phyloP scores from a whole-genome alignment of 2,888 invertebrate species.

The Xanthostigma xanthostigma region DNA sequence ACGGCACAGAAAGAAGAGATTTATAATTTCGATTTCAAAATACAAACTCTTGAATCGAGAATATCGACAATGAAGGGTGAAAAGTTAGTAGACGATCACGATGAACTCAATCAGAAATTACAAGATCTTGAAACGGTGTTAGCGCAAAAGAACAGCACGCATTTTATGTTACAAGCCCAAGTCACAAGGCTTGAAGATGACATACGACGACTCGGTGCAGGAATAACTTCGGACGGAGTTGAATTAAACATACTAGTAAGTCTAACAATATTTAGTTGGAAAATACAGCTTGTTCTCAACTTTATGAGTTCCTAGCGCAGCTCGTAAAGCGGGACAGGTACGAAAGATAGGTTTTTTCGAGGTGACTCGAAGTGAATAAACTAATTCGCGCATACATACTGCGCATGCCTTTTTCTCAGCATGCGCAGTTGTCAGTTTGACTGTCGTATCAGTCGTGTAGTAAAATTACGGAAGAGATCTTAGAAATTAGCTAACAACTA shows the following conservation, averaged over 20 bases:
- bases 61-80: conserved; percentile 13
- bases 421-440: too few relatives aligned
- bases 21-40: conserved; percentile 19
- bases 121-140: conserved; percentile 29
- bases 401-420: too few relatives aligned
- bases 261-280: not conserved
- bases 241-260: conserved; percentile 26
- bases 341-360: too few relatives aligned
- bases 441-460: too few relatives aligned
- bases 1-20: conserved; percentile 18
- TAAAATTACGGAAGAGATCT: too few relatives aligned
- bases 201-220: conserved; percentile 33
- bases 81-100: conserved; percentile 17
- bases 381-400: too few relatives aligned
- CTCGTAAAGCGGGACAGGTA: too few relatives aligned
- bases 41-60: conserved; percentile 20
- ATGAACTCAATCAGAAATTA: conserved; percentile 28
- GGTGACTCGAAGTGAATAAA: too few relatives aligned
- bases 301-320: too few relatives aligned
- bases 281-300: not conserved
- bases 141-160: conserved; percentile 27
- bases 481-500: too few relatives aligned
- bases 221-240: conserved; percentile 30
- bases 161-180: conserved; percentile 33
- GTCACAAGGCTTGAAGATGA: conserved; percentile 40